These are phyloP conservation scores for Harpagifer antarcticus DNA, from an alignment of 2,797 vertebrate species.

Conservation along the genomic window DNA sequence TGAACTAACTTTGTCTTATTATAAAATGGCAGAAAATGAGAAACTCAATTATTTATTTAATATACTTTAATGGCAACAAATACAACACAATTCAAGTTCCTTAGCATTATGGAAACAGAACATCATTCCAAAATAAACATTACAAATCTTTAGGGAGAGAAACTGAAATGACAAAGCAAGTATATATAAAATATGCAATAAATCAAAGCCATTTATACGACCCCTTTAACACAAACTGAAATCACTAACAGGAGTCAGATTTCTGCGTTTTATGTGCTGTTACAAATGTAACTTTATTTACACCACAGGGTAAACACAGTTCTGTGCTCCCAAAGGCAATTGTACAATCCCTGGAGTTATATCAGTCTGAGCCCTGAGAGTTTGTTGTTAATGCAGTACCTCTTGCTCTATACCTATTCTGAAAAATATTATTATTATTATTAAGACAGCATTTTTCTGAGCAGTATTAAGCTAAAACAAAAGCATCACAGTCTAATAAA, in stretches of 20 bases:
- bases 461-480: slow-evolving; percentile 53
- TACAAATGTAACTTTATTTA: slow-evolving; percentile 45
- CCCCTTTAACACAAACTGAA: slow-evolving; percentile 41
- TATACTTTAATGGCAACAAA: slow-evolving; percentile 70
- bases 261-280: slow-evolving; percentile 24
- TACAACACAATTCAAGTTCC: slow-evolving; percentile 51
- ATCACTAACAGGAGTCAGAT: slow-evolving; percentile 27
- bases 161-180: slow-evolving; percentile 51
- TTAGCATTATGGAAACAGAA: slow-evolving; percentile 34
- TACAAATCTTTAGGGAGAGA: slow-evolving; percentile 38
- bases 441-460: slow-evolving; percentile 4
- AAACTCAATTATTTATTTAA: slow-evolving; percentile 35
- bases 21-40: slow-evolving; percentile 15
- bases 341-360: slow-evolving; percentile 40
- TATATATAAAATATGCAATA: slow-evolving; percentile 51
- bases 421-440: slow-evolving; percentile 9
- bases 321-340: slow-evolving; percentile 47
- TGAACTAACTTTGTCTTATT: slow-evolving; percentile 16
- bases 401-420: slow-evolving; percentile 34
- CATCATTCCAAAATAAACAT: slow-evolving; percentile 38
- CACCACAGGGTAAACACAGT: slow-evolving; percentile 48
- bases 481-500: slow-evolving; percentile 61
- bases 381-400: slow-evolving; percentile 32
- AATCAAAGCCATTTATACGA: slow-evolving; percentile 41
- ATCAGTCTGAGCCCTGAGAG: slow-evolving; percentile 59